Evolutionary conservation across 2,113 vertebrate species (phyloP), one percentile per base, ranked within the genome.

Genomic region (Bolborhynchus lineola): DNA sequence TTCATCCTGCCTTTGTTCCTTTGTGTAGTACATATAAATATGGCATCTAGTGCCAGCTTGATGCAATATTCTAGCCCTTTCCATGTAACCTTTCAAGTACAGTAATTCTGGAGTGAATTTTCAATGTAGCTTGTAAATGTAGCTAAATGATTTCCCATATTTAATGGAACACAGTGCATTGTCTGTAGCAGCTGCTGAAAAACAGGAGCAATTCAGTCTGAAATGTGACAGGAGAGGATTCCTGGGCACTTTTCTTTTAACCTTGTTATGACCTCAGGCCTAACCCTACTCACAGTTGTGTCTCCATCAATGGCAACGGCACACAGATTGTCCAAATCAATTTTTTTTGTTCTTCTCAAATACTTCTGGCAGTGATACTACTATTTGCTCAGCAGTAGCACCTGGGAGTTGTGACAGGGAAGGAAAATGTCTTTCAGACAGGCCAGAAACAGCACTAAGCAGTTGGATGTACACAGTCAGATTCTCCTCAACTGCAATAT

Each of bases 291-390:
- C 93, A 59, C 86, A 92, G 46, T 93, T 90, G 75, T 92, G 70
- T 93, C 91, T 92, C 75, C 89, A 12, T 97, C 94, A 83, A n/a
- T 94, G 87, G 86, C 94, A 93, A 57, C 68, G 93, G 47, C 84
- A 85, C 84, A 88, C 35, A 94, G 83, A 93, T 95, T 97, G 92
- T 96, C 91, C 60, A 52, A 86, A 95, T 96, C 90, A 86, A 68
- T 97, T 96, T 94, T 97, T 89, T 79, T 96, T 93, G 46, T 94
- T 93, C 88, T 96, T 96, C 98, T 97, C 89, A 92, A 96, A 94
- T 97, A 86, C 86, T 93, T 94, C 92, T 92, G 93, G 88, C 89
- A 90, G 44, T 28, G 76, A 91, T 91, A 92, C 92, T 97, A 94
- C 92, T 92, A 78, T 97, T 97, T 98, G 90, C 88, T 97, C 93